phyloP scores from a whole-genome alignment of 2,888 invertebrate genomes.

The Drosophila prolongata region DNA sequence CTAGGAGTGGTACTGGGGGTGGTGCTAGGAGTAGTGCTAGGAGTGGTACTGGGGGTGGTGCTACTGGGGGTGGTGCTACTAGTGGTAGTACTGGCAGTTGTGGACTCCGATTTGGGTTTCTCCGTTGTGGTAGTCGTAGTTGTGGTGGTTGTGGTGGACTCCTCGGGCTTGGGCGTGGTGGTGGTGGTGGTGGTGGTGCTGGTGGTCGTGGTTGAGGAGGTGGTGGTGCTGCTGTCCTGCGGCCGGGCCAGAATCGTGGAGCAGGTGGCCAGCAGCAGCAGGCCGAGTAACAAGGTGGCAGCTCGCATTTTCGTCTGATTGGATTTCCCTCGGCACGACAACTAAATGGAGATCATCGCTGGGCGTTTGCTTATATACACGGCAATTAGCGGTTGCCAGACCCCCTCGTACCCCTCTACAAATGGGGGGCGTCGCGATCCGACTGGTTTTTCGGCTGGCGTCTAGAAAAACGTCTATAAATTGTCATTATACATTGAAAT shows the following conservation, averaged over 20 bases:
- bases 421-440: background rate
- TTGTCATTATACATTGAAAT: constrained; percentile 38
- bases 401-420: background rate
- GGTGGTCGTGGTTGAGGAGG: constrained; percentile 1
- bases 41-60: constrained; percentile 8
- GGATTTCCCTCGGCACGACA: constrained; percentile 14
- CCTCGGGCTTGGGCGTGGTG: constrained; percentile 11
- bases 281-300: constrained; percentile 6
- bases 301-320: constrained; percentile 30
- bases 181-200: constrained; percentile 3
- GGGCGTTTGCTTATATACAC: constrained; percentile 36
- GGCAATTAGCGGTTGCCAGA: constrained; percentile 34
- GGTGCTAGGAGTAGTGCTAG: background rate
- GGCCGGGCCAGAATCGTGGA: constrained; percentile 20
- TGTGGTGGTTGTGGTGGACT: constrained; percentile 13
- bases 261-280: constrained; percentile 28
- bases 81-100: constrained; percentile 2
- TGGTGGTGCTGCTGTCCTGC: constrained; percentile 13
- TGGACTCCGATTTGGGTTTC: constrained; percentile 25
- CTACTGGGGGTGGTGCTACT: constrained; percentile 2
- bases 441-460: constrained; percentile 34
- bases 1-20: too few relatives aligned
- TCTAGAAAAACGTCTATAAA: constrained; percentile 36
- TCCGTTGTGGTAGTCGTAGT: constrained; percentile 25
- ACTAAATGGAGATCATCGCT: constrained; percentile 45